These are phyloP conservation scores for Cranoglanis bouderius DNA, from an alignment of 2,113 vertebrate genomes.

Conservation along the genomic window DNA sequence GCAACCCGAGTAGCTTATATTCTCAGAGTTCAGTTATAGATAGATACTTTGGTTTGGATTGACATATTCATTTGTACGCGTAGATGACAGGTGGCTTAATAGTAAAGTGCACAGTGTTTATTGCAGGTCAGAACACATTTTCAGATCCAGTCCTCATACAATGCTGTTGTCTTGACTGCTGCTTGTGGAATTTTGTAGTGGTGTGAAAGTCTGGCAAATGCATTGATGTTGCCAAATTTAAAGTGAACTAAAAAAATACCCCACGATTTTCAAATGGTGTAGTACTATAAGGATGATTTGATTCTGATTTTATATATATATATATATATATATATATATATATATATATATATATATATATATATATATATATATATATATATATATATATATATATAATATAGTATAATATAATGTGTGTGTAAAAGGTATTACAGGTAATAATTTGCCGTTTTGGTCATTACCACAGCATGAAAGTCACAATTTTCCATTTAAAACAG, in stretches of 20 bases:
- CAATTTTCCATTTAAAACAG: neutral
- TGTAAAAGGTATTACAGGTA: too few species aligned
- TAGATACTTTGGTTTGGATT: neutral
- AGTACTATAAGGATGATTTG: neutral
- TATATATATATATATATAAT: too few species aligned
- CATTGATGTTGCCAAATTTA: neutral
- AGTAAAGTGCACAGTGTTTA: neutral
- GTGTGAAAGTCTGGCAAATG: neutral
- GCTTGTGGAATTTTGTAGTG: neutral
- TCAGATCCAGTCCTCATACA: neutral
- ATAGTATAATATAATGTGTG: too few species aligned
- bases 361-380: too few species aligned
- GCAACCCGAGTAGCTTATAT: conserved; percentile 10
- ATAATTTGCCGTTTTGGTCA: neutral
- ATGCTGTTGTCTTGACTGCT: neutral
- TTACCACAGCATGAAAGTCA: too few species aligned
- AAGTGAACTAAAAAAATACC: neutral
- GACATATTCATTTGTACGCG: neutral
- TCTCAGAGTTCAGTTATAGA: neutral
- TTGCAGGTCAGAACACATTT: neutral
- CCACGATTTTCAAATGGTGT: neutral
- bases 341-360: too few species aligned
- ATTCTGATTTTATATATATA: neutral
- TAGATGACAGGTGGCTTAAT: neutral
- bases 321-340: too few species aligned